These are phyloP conservation scores for Panthera leo DNA, from an alignment of 2,113 vertebrate genomes.

Conservation along the genomic window DNA sequence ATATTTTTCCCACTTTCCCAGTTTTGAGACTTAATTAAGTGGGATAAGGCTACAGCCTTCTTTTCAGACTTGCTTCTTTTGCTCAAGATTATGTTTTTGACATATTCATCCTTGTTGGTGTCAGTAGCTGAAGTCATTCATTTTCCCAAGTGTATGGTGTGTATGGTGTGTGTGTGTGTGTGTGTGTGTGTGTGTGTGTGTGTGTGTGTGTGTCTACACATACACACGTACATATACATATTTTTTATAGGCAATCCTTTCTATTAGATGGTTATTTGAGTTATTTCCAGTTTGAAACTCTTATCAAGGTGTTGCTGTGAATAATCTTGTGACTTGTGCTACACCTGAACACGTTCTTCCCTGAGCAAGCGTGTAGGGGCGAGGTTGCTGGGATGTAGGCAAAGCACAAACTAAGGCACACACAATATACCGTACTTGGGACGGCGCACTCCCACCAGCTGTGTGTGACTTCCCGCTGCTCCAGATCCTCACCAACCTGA, in stretches of 20 bases:
- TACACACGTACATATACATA: too few species aligned
- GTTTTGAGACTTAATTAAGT: constrained; percentile 7
- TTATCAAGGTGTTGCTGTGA: not conserved
- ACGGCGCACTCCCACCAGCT: not conserved
- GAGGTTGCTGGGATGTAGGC: not conserved
- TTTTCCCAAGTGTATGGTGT: not conserved
- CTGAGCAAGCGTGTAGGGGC: not conserved
- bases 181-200: too few species aligned
- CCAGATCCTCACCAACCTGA: not conserved
- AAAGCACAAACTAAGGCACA: not conserved
- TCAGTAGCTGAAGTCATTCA: not conserved
- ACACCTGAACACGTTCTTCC: not conserved
- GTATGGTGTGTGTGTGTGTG: too few species aligned
- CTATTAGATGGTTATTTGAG: not conserved
- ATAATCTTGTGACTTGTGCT: not conserved
- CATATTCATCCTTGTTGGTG: not conserved
- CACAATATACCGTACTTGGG: too few species aligned
- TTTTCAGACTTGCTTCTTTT: not conserved
- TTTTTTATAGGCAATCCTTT: not conserved
- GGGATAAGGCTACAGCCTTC: not conserved
- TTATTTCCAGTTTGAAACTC: not conserved
- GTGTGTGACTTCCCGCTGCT: not conserved
- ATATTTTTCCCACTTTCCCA: not conserved
- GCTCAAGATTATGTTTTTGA: not conserved
- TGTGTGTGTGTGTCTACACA: too few species aligned